These are phyloP conservation scores for Columba livia DNA, from an alignment of 2,113 vertebrate species.

Conservation along the genomic window DNA sequence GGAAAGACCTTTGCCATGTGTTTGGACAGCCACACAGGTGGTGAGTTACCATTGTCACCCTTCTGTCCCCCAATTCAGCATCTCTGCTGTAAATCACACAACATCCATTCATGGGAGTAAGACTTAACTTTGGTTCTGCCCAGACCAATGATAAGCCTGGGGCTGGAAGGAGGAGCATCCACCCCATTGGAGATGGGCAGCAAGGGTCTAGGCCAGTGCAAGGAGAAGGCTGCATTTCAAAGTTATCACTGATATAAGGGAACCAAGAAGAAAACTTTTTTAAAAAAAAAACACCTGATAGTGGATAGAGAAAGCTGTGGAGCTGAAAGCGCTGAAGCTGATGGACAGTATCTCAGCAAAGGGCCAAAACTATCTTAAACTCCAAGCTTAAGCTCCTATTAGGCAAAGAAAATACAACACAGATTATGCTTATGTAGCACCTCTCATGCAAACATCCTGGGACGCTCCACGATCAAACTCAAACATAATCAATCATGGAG, in stretches of 20 bases:
- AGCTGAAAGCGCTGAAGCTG: background rate
- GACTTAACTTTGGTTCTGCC: background rate
- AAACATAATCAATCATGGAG: slow-evolving; percentile 57
- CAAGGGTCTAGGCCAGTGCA: background rate
- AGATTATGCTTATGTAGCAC: slow-evolving; percentile 61
- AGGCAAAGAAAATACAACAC: slow-evolving; percentile 54
- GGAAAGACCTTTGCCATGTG: background rate
- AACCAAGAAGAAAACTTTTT: background rate
- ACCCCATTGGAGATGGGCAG: background rate
- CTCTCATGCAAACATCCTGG: slow-evolving; percentile 32
- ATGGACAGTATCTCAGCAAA: slow-evolving; percentile 10
- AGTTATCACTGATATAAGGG: background rate
- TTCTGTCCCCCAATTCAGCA: background rate
- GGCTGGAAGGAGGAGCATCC: background rate
- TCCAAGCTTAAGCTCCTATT: slow-evolving; percentile 22
- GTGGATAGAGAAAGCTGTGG: background rate
- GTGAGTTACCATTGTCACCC: background rate
- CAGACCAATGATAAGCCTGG: fast-evolving
- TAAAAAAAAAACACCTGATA: background rate
- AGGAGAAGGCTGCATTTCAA: slow-evolving; percentile 3
- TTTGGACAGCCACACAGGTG: background rate
- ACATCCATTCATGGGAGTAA: fast-evolving
- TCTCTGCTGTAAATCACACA: background rate
- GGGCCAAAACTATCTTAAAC: slow-evolving; percentile 33
- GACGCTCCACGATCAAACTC: slow-evolving; percentile 29